Percentiles rank a stretch among this genome's conserved stretches.
These are phyloP conservation scores for Phymanthus crucifer DNA, from an alignment of 92 coral and sea anemone genomes.

Conservation along the genomic window DNA sequence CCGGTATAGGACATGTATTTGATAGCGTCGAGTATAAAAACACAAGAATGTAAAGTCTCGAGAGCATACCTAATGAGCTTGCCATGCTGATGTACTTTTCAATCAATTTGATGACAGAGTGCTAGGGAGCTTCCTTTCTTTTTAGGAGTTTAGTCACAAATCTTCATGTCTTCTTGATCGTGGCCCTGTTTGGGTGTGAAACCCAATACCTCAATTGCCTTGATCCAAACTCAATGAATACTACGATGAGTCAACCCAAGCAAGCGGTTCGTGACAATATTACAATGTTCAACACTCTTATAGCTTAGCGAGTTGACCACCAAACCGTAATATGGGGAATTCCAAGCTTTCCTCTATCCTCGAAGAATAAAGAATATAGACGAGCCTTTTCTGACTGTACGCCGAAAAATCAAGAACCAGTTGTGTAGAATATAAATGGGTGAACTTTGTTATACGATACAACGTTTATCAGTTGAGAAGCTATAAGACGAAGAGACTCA, in stretches of 20 bases:
- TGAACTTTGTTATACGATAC: slow-evolving; percentile 25
- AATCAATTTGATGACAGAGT: slow-evolving; percentile 35
- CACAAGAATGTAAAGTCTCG: background rate
- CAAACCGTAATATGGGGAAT: slow-evolving; percentile 12
- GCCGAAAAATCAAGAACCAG: background rate
- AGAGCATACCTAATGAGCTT: slow-evolving; percentile 94
- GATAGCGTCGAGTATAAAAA: background rate
- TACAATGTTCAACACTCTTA: background rate
- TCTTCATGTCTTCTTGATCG: slow-evolving; percentile 24
- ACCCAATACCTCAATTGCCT: slow-evolving; percentile 30
- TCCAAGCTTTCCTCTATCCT: background rate
- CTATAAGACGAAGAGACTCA: slow-evolving; percentile 6
- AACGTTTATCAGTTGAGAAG: slow-evolving; percentile 1
- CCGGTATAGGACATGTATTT: slow-evolving; percentile 8
- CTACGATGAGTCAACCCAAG: background rate
- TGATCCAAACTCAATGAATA: slow-evolving; percentile 20
- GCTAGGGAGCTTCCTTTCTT: slow-evolving; percentile 14
- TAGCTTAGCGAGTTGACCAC: background rate
- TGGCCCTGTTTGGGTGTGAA: slow-evolving; percentile 45
- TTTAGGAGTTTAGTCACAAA: slow-evolving; percentile 16
- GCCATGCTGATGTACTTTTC: slow-evolving; percentile 70
- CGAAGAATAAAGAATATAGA: background rate
- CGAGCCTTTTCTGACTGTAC: background rate
- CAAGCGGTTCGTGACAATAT: background rate
- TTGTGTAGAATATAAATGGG: slow-evolving; percentile 26